These are phyloP conservation scores for Zophobas atratus DNA, from an alignment of 1,140 invertebrate genomes.

Conservation along the genomic window DNA sequence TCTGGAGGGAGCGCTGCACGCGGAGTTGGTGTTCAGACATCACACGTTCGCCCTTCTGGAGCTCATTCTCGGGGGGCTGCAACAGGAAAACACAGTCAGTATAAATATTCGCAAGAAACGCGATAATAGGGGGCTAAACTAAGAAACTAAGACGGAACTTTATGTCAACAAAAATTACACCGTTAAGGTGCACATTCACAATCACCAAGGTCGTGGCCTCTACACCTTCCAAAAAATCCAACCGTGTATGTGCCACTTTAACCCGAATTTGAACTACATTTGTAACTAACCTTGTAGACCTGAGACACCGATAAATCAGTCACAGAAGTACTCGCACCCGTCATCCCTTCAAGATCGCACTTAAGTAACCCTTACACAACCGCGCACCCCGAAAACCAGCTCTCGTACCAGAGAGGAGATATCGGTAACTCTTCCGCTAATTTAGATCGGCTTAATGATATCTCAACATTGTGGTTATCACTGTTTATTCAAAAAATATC, in stretches of 20 bases:
- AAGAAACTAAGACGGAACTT: neutral
- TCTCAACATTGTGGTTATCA: conserved; percentile 8
- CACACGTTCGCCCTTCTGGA: conserved; percentile 87
- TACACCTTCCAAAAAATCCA: too few relatives aligned
- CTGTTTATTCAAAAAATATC: conserved; percentile 30
- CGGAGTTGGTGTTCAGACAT: conserved; percentile 93
- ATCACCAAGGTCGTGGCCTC: too few relatives aligned
- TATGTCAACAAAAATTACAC: neutral
- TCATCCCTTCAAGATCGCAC: too few relatives aligned
- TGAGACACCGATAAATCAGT: too few relatives aligned
- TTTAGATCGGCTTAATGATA: neutral
- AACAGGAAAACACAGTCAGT: conserved; percentile 64
- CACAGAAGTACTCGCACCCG: too few relatives aligned
- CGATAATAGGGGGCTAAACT: neutral
- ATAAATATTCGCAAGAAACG: neutral
- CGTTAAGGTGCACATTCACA: neutral
- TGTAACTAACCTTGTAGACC: too few relatives aligned
- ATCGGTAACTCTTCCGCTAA: neutral
- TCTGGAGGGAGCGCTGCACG: conserved; percentile 92
- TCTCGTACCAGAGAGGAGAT: too few relatives aligned
- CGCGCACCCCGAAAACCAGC: too few relatives aligned
- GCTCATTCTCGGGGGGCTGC: conserved; percentile 93
- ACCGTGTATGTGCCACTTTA: too few relatives aligned
- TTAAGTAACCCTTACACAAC: too few relatives aligned
- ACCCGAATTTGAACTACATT: too few relatives aligned